Conservation (phyloP, 2,888 invertebrate species). For the Microctonus hyperodae region DNA sequence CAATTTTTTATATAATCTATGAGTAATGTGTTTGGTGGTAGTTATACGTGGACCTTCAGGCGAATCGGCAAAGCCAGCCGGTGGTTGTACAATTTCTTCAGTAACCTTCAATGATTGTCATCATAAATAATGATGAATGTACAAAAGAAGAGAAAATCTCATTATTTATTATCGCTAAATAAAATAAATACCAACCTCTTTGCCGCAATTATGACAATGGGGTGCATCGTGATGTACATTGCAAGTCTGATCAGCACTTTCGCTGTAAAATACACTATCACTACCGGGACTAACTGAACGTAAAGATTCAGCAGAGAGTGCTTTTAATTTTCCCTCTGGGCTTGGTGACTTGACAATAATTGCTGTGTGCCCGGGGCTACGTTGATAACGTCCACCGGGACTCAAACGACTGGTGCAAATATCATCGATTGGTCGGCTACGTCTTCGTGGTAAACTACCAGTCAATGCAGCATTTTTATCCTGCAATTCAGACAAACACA, state of each 20-base stretch:
- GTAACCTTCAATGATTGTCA: constrained; percentile 50
- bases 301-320: constrained; percentile 85
- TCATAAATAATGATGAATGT: neutral
- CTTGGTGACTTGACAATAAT: constrained; percentile 58
- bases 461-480: constrained; percentile 73
- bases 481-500: constrained; percentile 62
- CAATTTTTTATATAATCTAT: constrained; percentile 77
- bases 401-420: constrained; percentile 58
- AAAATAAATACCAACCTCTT: constrained; percentile 67
- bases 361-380: constrained; percentile 63
- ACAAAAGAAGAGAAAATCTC: neutral
- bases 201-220: constrained; percentile 84
- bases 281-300: constrained; percentile 91
- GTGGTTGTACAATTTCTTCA: constrained; percentile 83
- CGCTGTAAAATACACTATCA: constrained; percentile 89
- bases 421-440: constrained; percentile 67
- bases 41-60: constrained; percentile 67
- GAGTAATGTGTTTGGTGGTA: constrained; percentile 61
- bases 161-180: no score
- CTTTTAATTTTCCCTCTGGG: constrained; percentile 72
- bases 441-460: constrained; percentile 70
- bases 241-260: constrained; percentile 70
- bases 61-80: constrained; percentile 88
- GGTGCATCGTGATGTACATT: constrained; percentile 57
- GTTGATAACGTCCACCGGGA: constrained; percentile 57